Conservation (phyloP, 2,888 invertebrate species). For the Syrphus vitripennis region DNA sequence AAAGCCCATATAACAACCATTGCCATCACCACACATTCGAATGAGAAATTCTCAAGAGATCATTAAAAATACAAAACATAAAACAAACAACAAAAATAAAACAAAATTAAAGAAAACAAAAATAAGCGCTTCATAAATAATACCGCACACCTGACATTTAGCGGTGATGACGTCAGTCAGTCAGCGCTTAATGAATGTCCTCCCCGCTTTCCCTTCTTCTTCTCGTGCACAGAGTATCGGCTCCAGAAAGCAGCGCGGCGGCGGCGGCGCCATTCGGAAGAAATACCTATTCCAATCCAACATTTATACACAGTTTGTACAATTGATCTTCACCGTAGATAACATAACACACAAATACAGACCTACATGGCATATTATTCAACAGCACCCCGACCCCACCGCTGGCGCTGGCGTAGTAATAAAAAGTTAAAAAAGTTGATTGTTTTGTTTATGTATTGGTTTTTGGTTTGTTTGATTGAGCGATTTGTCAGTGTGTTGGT, state of each 20-base stretch:
- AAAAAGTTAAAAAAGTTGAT: constrained; percentile 17
- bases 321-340: constrained; percentile 66
- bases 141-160: constrained; percentile 71
- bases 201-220: background rate
- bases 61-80: constrained; percentile 59
- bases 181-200: constrained; percentile 49
- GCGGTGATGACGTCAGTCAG: constrained; percentile 64
- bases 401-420: background rate
- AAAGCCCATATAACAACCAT: constrained; percentile 19
- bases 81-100: constrained; percentile 32
- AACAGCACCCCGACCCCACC: constrained; percentile 5
- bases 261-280: constrained; percentile 58
- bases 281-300: constrained; percentile 51
- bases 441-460: background rate
- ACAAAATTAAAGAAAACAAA: constrained; percentile 4
- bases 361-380: constrained; percentile 23
- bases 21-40: constrained; percentile 1
- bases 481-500: background rate
- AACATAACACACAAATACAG: background rate
- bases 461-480: background rate
- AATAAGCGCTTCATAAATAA: constrained; percentile 47
- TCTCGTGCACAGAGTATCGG: background rate
- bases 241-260: background rate
- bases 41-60: constrained; percentile 64
- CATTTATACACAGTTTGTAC: constrained; percentile 41